phyloP scores from a whole-genome alignment of 2,888 invertebrate species.

The Cantharis flavilabris region DNA sequence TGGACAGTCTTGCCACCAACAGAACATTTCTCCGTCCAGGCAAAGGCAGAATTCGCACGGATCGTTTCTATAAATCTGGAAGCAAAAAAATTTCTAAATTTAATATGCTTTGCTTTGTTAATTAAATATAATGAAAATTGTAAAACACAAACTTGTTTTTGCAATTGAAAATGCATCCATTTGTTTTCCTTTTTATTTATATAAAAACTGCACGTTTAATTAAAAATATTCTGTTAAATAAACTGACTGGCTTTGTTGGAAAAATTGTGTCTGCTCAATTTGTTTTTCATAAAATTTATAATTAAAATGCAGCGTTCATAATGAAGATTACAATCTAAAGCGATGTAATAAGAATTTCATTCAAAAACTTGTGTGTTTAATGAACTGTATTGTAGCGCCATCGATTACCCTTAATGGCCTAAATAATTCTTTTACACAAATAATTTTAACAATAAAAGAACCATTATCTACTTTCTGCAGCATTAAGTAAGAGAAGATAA shows the following conservation, averaged over 20 bases:
- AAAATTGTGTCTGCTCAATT: not conserved
- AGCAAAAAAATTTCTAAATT: slow-evolving; percentile 36
- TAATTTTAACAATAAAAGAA: slow-evolving; percentile 27
- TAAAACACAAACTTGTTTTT: not conserved
- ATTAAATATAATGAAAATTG: too few species aligned
- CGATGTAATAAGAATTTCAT: not conserved
- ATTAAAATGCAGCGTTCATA: not conserved
- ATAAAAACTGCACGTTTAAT: not conserved
- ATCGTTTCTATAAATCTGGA: slow-evolving; percentile 64
- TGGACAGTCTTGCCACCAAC: slow-evolving; percentile 69
- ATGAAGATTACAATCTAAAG: not conserved
- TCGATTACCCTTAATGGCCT: slow-evolving; percentile 28
- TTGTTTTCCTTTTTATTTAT: not conserved
- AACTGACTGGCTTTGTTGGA: not conserved
- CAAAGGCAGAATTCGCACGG: slow-evolving; percentile 68
- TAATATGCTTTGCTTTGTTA: too few species aligned
- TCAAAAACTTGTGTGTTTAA: slow-evolving; percentile 18
- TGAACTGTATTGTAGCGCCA: slow-evolving; percentile 28
- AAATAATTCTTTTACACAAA: slow-evolving; percentile 25
- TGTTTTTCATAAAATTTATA: not conserved
- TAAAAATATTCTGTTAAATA: not conserved
- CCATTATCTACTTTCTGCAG: slow-evolving; percentile 23
- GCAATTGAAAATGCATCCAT: not conserved
- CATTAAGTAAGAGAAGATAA: slow-evolving; percentile 12
- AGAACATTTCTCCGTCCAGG: slow-evolving; percentile 68